Percentiles rank a stretch among this genome's conserved stretches.
These are phyloP conservation scores for Dioctria linearis DNA, from an alignment of 2,888 invertebrate species.

Conservation along the genomic window DNA sequence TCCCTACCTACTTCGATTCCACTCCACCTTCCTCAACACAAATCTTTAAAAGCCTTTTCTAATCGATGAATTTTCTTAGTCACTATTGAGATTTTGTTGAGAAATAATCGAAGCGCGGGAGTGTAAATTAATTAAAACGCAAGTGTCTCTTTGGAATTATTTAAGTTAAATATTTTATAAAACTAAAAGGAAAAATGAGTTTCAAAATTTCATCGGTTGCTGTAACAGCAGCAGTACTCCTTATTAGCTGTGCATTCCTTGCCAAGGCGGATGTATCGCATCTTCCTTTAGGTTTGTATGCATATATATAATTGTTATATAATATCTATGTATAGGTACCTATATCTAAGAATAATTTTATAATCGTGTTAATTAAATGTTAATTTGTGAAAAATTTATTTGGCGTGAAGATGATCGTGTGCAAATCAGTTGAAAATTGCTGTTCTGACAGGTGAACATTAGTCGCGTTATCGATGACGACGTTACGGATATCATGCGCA, in stretches of 20 bases:
- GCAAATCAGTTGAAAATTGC: not conserved
- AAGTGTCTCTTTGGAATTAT: no score
- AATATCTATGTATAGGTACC: no score
- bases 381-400: not conserved
- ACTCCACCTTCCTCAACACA: no score
- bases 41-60: constrained; percentile 21
- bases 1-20: constrained; percentile 18
- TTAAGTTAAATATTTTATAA: not conserved
- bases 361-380: not conserved
- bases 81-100: no score
- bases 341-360: no score
- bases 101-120: no score
- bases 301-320: not conserved
- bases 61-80: no score
- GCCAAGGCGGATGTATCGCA: constrained; percentile 57
- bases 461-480: not conserved
- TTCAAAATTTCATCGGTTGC: not conserved
- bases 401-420: not conserved
- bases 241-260: constrained; percentile 20
- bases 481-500: not conserved
- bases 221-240: constrained; percentile 19
- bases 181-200: constrained; percentile 25
- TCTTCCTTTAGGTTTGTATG: constrained; percentile 53
- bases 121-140: no score
- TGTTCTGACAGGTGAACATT: not conserved